phyloP scores from a whole-genome alignment of 2,113 vertebrate genomes.

The Amphiprion ocellaris region DNA sequence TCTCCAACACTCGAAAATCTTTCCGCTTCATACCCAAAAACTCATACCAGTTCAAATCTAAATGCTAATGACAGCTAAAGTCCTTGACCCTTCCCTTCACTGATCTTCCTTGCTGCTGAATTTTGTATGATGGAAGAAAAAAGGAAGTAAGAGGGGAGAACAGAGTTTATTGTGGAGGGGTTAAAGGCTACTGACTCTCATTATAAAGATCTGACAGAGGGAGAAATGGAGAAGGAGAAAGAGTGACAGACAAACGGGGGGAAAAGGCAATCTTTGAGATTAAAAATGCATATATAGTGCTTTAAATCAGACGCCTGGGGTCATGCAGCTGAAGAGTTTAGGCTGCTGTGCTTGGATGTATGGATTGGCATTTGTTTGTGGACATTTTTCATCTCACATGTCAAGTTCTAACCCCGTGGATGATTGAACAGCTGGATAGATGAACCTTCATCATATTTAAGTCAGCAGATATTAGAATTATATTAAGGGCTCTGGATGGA shows the following conservation, averaged over 20 bases:
- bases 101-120: constrained; percentile 62
- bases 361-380: constrained; percentile 37
- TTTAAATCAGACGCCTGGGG: constrained; percentile 47
- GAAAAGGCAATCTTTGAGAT: constrained; percentile 57
- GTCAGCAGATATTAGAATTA: constrained; percentile 45
- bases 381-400: constrained; percentile 34
- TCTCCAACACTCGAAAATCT: constrained; percentile 50
- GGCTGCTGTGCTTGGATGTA: constrained; percentile 22
- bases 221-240: constrained; percentile 37
- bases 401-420: constrained; percentile 10
- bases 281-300: constrained; percentile 68
- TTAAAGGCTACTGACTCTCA: constrained; percentile 69
- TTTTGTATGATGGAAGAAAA: constrained; percentile 69
- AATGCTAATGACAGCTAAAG: constrained; percentile 80
- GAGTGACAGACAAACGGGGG: constrained; percentile 24
- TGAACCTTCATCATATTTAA: constrained; percentile 33
- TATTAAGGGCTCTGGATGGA: constrained; percentile 42
- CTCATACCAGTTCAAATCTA: constrained; percentile 76
- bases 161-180: constrained; percentile 64
- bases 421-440: constrained; percentile 25
- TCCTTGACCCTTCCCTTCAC: constrained; percentile 71
- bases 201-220: constrained; percentile 61
- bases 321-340: constrained; percentile 7
- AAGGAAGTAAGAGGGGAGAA: constrained; percentile 37
- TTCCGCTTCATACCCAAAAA: constrained; percentile 53